Base-by-base conservation (phyloP, 2,797 vertebrate genomes). In the Salarias fasciatus region DNA sequence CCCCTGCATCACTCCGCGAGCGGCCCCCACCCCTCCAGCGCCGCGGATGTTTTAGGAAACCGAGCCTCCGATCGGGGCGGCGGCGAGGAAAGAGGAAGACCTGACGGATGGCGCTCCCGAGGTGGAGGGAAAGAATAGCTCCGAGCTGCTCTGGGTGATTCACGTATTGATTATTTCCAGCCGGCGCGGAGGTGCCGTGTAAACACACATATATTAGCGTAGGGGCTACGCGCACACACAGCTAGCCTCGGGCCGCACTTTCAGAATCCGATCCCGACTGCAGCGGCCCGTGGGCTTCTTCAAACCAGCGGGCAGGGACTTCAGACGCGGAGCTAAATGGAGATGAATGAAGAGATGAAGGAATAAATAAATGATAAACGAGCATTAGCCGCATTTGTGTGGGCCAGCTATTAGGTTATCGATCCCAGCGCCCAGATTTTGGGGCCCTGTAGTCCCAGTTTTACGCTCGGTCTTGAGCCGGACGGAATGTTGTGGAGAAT, bases 21-120 rank as follows among this genome's bases (percentile, higher is more conserved):
- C 95, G 94, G 94, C 95, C 95, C 96, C 96, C 96, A 95, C 95
- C 96, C 96, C 96, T 95, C 93, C 89, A 95, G 96, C 96, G 84
- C 92, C 95, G 92, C 92, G 92, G 95, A 93, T 94, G 94, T 97
- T 97, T 92, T 95, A 96, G 95, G 95, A 95, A 94, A 94, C 92
- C 93, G 93, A 93, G 89, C 93, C 93, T 94, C 94, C 94, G 94
- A 94, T 87, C 95, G 93, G 95, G 73, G 69, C 73, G 76, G 78
- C 51, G 72, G 69, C 73, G 69, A 56, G 76, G 78, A 67, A 69
- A 78, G 79, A 79, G 77, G 80, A 73, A 66, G 83, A 80, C 60
- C 76, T 72, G 83, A 81, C 72, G 95, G 94, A 94, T 93, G 91
- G 93, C 93, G 86, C 93, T 95, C 95, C 94, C 94, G 91, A 87